Evolutionary conservation across 1,140 invertebrate genomes (phyloP), one percentile per base, ranked within the genome.

Genomic region (Cydia fagiglandana): DNA sequence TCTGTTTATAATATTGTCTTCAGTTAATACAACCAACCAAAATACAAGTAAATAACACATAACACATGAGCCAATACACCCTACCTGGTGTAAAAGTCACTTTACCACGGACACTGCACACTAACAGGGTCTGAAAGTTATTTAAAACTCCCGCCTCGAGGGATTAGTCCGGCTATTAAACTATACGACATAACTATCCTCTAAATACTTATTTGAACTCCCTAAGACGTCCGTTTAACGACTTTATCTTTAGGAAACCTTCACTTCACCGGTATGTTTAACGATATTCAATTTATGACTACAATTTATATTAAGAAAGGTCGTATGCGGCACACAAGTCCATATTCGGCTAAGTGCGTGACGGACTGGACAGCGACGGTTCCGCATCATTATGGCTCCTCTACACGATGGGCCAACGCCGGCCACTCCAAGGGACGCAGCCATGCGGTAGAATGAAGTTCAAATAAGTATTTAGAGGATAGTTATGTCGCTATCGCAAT

Each of bases 271-370:
- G 78, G 77, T 82, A 88, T 84, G 88, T 88, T 91, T 91, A 92
- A 92, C 90, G 82, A 92, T 91, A 90, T 90, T 88, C 86, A 92
- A 92, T 92, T 92, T 92, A 92, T 91, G 90, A 88, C 84, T 75
- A 79, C 88, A 88, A 90, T 24, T 20, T 24, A 9, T n/a, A 24
- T 6, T 15, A 30, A 5, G 7, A 38, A 38, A 17, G 30, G 64
- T 6, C 64, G 1, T 68, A 68, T n/a, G 30, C 17, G 15, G n/a
- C 53, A 20, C 53, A 17, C 15, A 56, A 61, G 4, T 17, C 53
- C 20, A 24, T 61, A 61, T 24, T 61, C 20, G 56, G 17, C 2
- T 24, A 61, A 61, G 17, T 24, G 17, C n/a, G 56, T 0, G 56
- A 12, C n/a, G 7, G 20, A 24, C n/a, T 10, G 4, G 9, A 24